Base-by-base conservation (phyloP, 2,888 invertebrate species). In the Mystacides longicornis region DNA sequence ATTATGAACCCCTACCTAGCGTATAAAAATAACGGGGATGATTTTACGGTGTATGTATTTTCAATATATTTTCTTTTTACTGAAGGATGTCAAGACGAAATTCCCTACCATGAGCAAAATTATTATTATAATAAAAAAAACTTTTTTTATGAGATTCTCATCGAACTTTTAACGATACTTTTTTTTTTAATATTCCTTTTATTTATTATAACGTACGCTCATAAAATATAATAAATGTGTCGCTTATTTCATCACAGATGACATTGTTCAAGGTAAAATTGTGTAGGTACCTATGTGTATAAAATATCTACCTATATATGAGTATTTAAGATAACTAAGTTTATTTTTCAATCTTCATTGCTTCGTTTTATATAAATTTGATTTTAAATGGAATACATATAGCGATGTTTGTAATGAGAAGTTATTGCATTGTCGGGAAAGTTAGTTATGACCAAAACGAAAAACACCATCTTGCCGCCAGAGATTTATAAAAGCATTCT, bases 401-500 rank as follows among this genome's bases (percentile, higher is more conserved):
- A 27, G 7, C 27, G 11, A 27, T 27, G 11, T 27, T 27, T 27
- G 27, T 27, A 27, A 27, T 27, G 11, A 27, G 7, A 27, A 27
- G 5, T 27, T 5, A 27, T 27, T 7, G 11, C 7, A 27, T 27
- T 27, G 7, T 27, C 27, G 11, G 27, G 27, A 27, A 27, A 27
- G 11, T 27, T 27, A 27, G 27, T 37, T 37, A 37, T 37, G 37
- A n/a, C 37, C 37, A 37, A 37, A 37, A 4, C n/a, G n/a, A 37
- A 42, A 51, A 43, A 22, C 43, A 51, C 43, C 51, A 51, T 51
- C 37, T 43, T 43, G 43, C 23, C 16, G 23, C 49, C 16, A 16
- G 49, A 20, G 33, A 31, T 21, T 49, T 23, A 49, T 51, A 51
- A 51, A 51, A 51, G 51, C 51, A 43, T 51, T 51, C 51, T 51